Percentiles rank a stretch among this genome's conserved stretches.
Conservation (phyloP, 2,888 invertebrate genomes). For the Chymomyza amoena region DNA sequence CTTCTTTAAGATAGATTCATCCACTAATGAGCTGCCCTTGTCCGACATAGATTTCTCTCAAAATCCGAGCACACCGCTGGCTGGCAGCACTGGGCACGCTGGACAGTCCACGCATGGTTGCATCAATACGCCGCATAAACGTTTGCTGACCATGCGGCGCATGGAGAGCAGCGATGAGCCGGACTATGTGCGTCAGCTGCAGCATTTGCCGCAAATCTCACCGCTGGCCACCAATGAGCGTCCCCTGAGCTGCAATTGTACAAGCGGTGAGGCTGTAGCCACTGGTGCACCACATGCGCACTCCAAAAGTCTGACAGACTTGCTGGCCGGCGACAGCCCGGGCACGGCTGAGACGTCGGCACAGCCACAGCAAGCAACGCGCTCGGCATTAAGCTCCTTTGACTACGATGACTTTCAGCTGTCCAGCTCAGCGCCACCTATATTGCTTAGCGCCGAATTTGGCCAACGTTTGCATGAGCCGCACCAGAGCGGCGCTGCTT, state of each 20-base stretch:
- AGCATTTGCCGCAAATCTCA: constrained; percentile 79
- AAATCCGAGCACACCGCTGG: constrained; percentile 73
- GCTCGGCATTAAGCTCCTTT: constrained; percentile 46
- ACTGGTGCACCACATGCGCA: constrained; percentile 38
- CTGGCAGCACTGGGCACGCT: constrained; percentile 9
- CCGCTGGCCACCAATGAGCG: constrained; percentile 78
- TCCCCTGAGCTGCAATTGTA: constrained; percentile 76
- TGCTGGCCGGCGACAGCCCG: constrained; percentile 6
- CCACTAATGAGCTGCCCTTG: constrained; percentile 85
- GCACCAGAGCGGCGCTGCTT: not conserved
- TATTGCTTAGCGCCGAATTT: constrained; percentile 59
- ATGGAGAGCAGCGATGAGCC: constrained; percentile 69
- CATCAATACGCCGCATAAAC: constrained; percentile 31
- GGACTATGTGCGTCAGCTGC: constrained; percentile 53
- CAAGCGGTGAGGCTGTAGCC: constrained; percentile 30
- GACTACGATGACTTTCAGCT: constrained; percentile 66
- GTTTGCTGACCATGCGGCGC: constrained; percentile 61
- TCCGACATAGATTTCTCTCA: constrained; percentile 81
- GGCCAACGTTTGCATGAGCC: constrained; percentile 16
- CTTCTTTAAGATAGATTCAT: constrained; percentile 80
- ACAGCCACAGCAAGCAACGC: not conserved
- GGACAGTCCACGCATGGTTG: constrained; percentile 14
- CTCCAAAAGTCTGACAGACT: constrained; percentile 52
- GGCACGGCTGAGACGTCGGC: not conserved
- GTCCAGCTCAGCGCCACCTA: constrained; percentile 72